Evolutionary conservation across 2,888 invertebrate genomes (phyloP), one percentile per base, ranked within the genome.

Genomic region (Tetramorium bicarinatum): DNA sequence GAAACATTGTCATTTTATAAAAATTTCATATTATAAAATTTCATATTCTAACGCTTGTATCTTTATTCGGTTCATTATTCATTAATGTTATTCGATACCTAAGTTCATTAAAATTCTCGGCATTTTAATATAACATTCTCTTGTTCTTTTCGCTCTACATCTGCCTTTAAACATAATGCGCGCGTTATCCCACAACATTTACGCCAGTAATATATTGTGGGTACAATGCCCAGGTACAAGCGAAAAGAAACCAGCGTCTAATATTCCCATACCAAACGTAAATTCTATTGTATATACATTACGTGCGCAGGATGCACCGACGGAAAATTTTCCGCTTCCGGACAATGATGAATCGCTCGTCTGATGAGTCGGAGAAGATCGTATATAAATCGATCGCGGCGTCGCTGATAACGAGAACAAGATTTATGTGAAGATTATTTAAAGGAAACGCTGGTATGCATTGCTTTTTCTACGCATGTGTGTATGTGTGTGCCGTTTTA

Each of bases 161-260:
- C 59, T 59, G 71, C 44, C 7, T 71, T 21, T 84, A 71, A 86
- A 61, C 47, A 49, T 77, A 44, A 66, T 38, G 38, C 67, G 41
- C 67, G 44, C 15, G 54, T 56, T 67, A 54, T 77, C 54, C 21
- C 44, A 67, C 54, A 54, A 9, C 21, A 29, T 41, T 54, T 54
- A 41, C n/a, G 41, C 52, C 49, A 13, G 25, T 54, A 44, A 67
- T 44, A 56, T 56, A 44, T 56, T 59, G 47, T 47, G 71, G 13
- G 79, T 80, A 80, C 79, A 71, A 71, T 80, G 71, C 25, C 71
- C 79, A 71, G 59, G 47, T 80, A 80, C 71, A 54, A 76, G 54
- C 54, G 21, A 76, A 71, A 56, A 72, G 71, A 74, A 74, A 77
- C 38, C 41, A 66, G 56, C 79, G 72, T 49, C 72, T 49, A 75